Evolutionary conservation across 64 coral and sea anemone species (phyloP).

Genomic region (Acropora tenuis): DNA sequence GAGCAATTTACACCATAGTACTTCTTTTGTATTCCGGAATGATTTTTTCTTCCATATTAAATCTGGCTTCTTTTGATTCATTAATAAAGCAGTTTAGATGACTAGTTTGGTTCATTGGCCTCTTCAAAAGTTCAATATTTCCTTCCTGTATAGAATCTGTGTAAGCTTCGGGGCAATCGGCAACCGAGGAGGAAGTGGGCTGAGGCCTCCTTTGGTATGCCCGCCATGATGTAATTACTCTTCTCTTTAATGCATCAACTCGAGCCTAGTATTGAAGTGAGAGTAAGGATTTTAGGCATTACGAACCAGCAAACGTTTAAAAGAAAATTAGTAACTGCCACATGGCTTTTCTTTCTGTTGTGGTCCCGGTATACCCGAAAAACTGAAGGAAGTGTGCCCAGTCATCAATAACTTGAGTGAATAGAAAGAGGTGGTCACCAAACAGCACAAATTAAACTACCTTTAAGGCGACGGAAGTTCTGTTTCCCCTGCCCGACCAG

Average conservation of each 20-base stretch:
- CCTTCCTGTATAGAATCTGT: not conserved
- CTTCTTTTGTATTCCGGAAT: not conserved
- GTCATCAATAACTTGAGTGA: too few relatives aligned
- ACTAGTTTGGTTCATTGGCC: not conserved
- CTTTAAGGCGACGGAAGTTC: too few relatives aligned
- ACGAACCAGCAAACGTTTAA: too few relatives aligned
- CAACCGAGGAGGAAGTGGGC: not conserved
- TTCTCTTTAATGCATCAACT: conserved; percentile 26
- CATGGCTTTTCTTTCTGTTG: too few relatives aligned
- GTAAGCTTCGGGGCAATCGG: not conserved
- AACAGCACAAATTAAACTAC: too few relatives aligned
- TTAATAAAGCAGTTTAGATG: not conserved
- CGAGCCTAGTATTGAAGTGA: not conserved
- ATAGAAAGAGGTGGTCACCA: too few relatives aligned
- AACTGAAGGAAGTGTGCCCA: too few relatives aligned
- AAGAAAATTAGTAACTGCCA: too few relatives aligned
- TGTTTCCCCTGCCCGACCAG: too few relatives aligned
- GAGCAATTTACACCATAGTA: not conserved
- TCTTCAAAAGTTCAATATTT: not conserved
- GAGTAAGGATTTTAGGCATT: not conserved
- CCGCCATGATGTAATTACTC: conserved; percentile 7
- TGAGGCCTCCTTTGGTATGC: conserved; percentile 2
- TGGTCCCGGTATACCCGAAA: too few relatives aligned
- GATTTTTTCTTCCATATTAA: not conserved
- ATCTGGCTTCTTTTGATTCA: not conserved